These are phyloP conservation scores for Acleris holmiana DNA, from an alignment of 2,888 invertebrate species.

Conservation along the genomic window DNA sequence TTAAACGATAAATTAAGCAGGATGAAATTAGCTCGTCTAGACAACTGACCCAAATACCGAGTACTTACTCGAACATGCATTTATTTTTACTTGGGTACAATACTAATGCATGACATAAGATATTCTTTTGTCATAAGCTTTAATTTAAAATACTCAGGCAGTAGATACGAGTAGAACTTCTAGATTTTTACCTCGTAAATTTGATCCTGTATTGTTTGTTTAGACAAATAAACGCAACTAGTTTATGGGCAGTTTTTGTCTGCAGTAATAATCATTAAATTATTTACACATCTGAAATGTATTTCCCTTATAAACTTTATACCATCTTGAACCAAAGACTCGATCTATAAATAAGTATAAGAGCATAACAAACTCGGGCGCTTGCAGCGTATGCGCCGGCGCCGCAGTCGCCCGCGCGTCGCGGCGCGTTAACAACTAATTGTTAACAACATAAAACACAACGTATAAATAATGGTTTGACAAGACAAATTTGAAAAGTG, in stretches of 20 bases:
- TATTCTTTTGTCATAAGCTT: neutral
- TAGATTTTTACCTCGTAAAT: no score
- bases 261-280: constrained; percentile 2
- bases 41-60: constrained; percentile 56
- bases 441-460: constrained; percentile 8
- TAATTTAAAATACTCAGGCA: no score
- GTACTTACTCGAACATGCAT: constrained; percentile 15
- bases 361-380: constrained; percentile 38
- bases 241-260: neutral
- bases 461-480: neutral
- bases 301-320: constrained; percentile 36
- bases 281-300: constrained; percentile 22
- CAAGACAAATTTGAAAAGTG: constrained; percentile 4
- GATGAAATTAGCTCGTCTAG: constrained; percentile 60
- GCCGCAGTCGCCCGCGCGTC: constrained; percentile 64
- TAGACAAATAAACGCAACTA: no score
- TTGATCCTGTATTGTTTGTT: no score
- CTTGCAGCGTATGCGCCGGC: constrained; percentile 46
- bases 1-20: constrained; percentile 31
- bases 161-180: no score
- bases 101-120: neutral
- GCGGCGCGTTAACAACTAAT: constrained; percentile 48
- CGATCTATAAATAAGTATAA: constrained; percentile 41
- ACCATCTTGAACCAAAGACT: constrained; percentile 34
- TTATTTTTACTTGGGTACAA: neutral